These are phyloP conservation scores for Rhogogaster chlorosoma DNA, from an alignment of 2,888 invertebrate genomes.

Conservation along the genomic window DNA sequence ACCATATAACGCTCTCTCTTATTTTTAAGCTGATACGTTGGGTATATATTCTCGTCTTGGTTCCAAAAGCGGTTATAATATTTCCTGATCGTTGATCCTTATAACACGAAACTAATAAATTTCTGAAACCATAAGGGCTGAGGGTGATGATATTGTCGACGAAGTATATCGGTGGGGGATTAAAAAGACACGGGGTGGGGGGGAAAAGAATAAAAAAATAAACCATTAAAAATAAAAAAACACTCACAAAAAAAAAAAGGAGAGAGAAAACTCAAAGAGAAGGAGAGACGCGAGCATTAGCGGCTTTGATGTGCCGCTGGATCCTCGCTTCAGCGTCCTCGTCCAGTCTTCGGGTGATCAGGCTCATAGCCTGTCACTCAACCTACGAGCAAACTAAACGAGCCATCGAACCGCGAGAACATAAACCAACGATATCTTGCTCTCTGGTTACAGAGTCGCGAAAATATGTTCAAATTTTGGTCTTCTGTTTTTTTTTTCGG, in stretches of 20 bases:
- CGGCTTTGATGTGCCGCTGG: slow-evolving; percentile 74
- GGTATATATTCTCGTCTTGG: not conserved
- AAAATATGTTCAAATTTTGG: not conserved
- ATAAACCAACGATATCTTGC: slow-evolving; percentile 11
- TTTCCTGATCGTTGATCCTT: not conserved
- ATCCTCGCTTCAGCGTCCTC: slow-evolving; percentile 32
- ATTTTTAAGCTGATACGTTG: not conserved
- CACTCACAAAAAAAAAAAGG: not conserved
- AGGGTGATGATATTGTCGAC: slow-evolving; percentile 8
- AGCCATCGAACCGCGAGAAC: slow-evolving; percentile 70
- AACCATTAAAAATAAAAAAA: not conserved
- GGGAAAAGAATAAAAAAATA: not conserved
- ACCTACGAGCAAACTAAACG: slow-evolving; percentile 65
- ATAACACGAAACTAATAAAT: slow-evolving; percentile 31
- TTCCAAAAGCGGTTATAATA: not conserved
- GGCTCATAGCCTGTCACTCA: slow-evolving; percentile 75
- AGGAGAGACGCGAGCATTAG: slow-evolving; percentile 63
- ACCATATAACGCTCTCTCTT: not conserved
- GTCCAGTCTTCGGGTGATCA: slow-evolving; percentile 29
- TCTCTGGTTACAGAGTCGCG: slow-evolving; percentile 21
- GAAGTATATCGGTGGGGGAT: slow-evolving; percentile 26
- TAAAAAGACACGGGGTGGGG: not conserved
- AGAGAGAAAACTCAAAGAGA: not conserved
- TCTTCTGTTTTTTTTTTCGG: not conserved
- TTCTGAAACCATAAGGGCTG: not conserved